phyloP scores from a whole-genome alignment of 2,888 invertebrate species.

The Melieria picta region DNA sequence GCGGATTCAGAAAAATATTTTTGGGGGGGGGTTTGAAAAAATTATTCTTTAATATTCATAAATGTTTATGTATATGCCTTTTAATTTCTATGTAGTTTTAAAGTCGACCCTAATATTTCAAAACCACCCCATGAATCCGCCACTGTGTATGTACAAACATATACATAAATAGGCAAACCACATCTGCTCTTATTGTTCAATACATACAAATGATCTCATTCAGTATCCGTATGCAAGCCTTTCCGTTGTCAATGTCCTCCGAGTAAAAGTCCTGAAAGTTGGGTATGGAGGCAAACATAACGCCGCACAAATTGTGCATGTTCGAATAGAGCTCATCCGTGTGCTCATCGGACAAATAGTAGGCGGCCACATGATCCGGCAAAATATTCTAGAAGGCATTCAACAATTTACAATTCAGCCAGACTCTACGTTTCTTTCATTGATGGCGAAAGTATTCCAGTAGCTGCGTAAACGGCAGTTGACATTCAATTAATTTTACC shows the following conservation, averaged over 20 bases:
- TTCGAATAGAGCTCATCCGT: slow-evolving; percentile 67
- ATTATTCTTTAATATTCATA: background rate
- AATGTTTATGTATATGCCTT: too few species aligned
- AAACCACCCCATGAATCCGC: too few species aligned
- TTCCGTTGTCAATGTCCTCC: slow-evolving; percentile 95
- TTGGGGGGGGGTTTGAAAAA: background rate
- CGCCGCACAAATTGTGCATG: slow-evolving; percentile 76
- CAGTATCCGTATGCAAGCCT: slow-evolving; percentile 95
- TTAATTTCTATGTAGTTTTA: too few species aligned
- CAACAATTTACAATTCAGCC: background rate
- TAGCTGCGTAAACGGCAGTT: background rate
- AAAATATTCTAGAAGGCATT: slow-evolving; percentile 79
- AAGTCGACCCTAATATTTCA: too few species aligned
- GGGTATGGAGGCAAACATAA: slow-evolving; percentile 97
- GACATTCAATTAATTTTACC: slow-evolving; percentile 47
- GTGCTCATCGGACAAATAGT: slow-evolving; percentile 88
- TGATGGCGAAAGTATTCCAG: background rate
- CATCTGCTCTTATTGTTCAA: too few species aligned
- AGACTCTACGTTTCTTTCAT: background rate
- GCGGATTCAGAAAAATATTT: background rate
- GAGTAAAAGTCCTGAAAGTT: slow-evolving; percentile 99
- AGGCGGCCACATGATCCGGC: slow-evolving; percentile 95
- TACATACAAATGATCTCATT: slow-evolving; percentile 94
- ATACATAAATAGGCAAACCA: too few species aligned
- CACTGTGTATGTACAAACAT: too few species aligned